Evolutionary conservation across 2,888 invertebrate species (phyloP), one percentile per base, ranked within the genome.

Genomic region (Drosophila lutescens): DNA sequence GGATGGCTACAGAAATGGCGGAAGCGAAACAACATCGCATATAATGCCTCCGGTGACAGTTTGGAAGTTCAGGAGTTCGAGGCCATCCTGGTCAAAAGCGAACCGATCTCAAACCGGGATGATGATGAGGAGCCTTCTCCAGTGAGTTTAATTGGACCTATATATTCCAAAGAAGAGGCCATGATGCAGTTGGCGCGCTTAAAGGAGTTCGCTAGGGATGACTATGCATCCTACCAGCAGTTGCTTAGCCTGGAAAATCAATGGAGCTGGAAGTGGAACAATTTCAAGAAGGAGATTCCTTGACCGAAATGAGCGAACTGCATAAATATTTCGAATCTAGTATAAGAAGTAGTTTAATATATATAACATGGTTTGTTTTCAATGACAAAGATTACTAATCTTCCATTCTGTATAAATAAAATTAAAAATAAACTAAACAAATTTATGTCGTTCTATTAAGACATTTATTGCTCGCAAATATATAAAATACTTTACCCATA

Each of bases 211-310:
- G 44, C 46, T 3, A 66, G 55, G 32, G 67, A 66, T n/a, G 66
- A 66, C 67, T 66, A 8, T 34, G 13, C 47, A 4, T 66, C 66
- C 15, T 47, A 67, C 26, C 66, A 66, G 10, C 66, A 66, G 34
- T 32, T 66, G 38, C 23, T 38, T 2, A 66, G 66, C 30, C 17
- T 66, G 20, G 66, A 66, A 15, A 66, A 66, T 23, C 66, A 66
- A 34, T 66, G 67, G 66, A 47, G n/a, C 32, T 66, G 67, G 67
- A 66, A 66, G 34, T 67, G 66, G 55, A 55, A 34, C n/a, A 67
- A 26, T 34, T 23, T 67, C 4, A 66, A 66, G 8, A 46, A 17
- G 9, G 55, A 40, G 0, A 7, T 26, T 32, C 46, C 55, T 9
- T 67, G 23, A 66, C 54, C 46, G 5, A 13, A 20, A 12, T 10